Evolutionary conservation across 2,888 invertebrate species (phyloP).

Genomic region (Xestia xanthographa): DNA sequence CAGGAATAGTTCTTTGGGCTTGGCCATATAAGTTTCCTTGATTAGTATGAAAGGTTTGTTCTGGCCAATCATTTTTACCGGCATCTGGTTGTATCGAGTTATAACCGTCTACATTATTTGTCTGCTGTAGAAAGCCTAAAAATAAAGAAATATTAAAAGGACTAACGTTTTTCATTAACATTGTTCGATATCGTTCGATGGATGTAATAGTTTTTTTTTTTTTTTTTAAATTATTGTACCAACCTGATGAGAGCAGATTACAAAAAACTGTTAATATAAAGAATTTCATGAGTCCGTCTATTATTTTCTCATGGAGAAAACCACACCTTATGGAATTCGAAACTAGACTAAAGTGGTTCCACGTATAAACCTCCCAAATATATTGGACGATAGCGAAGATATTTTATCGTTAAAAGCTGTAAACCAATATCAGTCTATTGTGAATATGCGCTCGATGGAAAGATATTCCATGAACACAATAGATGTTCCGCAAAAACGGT

Average conservation of each 20-base stretch:
- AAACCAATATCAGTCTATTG: slow-evolving; percentile 83
- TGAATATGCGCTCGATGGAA: slow-evolving; percentile 80
- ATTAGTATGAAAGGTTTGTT: slow-evolving; percentile 32
- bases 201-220: background rate
- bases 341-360: slow-evolving; percentile 55
- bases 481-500: slow-evolving; percentile 79
- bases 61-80: slow-evolving; percentile 32
- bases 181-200: too few relatives aligned
- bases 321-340: slow-evolving; percentile 27
- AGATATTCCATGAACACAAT: slow-evolving; percentile 84
- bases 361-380: slow-evolving; percentile 57
- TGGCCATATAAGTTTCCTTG: slow-evolving; percentile 48
- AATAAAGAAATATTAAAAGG: slow-evolving; percentile 7
- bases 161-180: background rate
- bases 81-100: slow-evolving; percentile 17
- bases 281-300: slow-evolving; percentile 52
- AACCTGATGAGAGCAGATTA: slow-evolving; percentile 58
- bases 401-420: slow-evolving; percentile 79
- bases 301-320: slow-evolving; percentile 28
- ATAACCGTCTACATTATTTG: slow-evolving; percentile 30
- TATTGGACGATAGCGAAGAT: slow-evolving; percentile 62
- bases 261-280: slow-evolving; percentile 54
- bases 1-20: slow-evolving; percentile 16
- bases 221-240: slow-evolving; percentile 17
- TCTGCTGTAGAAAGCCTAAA: slow-evolving; percentile 54